phyloP scores from a whole-genome alignment of 2,888 invertebrate species.

The Leucozona laternaria region DNA sequence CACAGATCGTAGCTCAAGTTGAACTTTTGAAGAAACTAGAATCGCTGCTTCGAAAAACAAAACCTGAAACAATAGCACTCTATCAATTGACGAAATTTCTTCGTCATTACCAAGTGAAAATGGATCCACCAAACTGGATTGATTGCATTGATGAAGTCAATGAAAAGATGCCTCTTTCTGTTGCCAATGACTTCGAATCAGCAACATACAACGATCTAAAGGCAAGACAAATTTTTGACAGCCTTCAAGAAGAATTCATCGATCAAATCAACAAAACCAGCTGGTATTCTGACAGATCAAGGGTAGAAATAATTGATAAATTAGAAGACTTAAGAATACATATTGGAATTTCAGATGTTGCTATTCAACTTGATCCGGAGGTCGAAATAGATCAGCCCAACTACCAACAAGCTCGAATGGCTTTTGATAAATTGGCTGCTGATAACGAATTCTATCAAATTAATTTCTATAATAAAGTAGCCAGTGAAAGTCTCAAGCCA shows the following conservation, averaged over 20 bases:
- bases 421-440: slow-evolving; percentile 13
- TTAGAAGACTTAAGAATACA: slow-evolving; percentile 78
- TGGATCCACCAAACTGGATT: slow-evolving; percentile 75
- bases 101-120: slow-evolving; percentile 79
- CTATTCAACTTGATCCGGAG: slow-evolving; percentile 26
- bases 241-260: slow-evolving; percentile 32
- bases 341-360: slow-evolving; percentile 55
- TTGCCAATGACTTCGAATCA: slow-evolving; percentile 23
- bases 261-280: slow-evolving; percentile 43
- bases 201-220: background rate
- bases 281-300: slow-evolving; percentile 62
- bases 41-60: slow-evolving; percentile 66
- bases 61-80: slow-evolving; percentile 77
- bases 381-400: slow-evolving; percentile 39
- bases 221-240: slow-evolving; percentile 33
- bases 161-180: slow-evolving; percentile 37
- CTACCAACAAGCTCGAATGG: slow-evolving; percentile 51
- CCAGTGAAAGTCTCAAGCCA: slow-evolving; percentile 76
- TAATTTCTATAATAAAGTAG: slow-evolving; percentile 15
- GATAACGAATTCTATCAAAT: slow-evolving; percentile 28
- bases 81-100: slow-evolving; percentile 80
- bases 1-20: slow-evolving; percentile 79
- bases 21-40: slow-evolving; percentile 77
- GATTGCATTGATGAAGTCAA: slow-evolving; percentile 61
- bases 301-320: slow-evolving; percentile 75